A percentile compares a stretch with the other conserved stretches of the same genome.
Evolutionary conservation across 2,888 invertebrate genomes (phyloP).

Genomic region (Chloroclystis v-ata): DNA sequence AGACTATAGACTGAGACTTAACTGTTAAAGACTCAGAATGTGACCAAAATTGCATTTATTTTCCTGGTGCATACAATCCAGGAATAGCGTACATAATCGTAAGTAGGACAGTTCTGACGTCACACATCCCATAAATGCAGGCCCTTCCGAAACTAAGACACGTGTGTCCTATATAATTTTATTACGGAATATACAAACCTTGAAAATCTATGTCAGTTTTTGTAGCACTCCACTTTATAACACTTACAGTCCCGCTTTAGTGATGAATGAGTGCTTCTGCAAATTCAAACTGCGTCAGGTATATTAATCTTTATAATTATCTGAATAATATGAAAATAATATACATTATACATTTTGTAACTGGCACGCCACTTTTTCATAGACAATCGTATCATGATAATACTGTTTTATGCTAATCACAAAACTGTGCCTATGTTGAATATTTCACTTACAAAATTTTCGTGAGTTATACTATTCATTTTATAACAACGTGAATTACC

Average conservation of each 20-base stretch:
- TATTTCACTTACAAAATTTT: too few species aligned
- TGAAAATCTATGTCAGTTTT: conserved; percentile 14
- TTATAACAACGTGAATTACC: too few species aligned
- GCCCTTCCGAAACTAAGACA: conserved; percentile 52
- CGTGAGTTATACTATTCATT: too few species aligned
- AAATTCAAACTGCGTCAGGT: not conserved
- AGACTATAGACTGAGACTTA: too few species aligned
- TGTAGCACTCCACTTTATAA: conserved; percentile 9
- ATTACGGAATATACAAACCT: conserved; percentile 26
- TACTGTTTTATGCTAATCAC: too few species aligned
- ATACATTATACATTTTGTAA: too few species aligned
- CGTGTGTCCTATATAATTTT: conserved; percentile 50
- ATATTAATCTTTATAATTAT: conserved; percentile 2
- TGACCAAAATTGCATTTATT: conserved; percentile 4
- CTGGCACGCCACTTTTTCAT: too few species aligned
- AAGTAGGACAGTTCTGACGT: conserved; percentile 60
- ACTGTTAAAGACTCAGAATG: too few species aligned
- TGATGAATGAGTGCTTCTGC: not conserved
- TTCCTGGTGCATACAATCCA: conserved; percentile 14
- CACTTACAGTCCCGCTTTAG: not conserved
- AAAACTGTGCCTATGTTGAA: too few species aligned
- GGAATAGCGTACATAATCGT: conserved; percentile 34
- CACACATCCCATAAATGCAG: conserved; percentile 51
- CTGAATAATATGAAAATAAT: too few species aligned
- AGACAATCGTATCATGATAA: too few species aligned